phyloP scores from a whole-genome alignment of 2,797 vertebrate species.

The Crypturellus tataupa region DNA sequence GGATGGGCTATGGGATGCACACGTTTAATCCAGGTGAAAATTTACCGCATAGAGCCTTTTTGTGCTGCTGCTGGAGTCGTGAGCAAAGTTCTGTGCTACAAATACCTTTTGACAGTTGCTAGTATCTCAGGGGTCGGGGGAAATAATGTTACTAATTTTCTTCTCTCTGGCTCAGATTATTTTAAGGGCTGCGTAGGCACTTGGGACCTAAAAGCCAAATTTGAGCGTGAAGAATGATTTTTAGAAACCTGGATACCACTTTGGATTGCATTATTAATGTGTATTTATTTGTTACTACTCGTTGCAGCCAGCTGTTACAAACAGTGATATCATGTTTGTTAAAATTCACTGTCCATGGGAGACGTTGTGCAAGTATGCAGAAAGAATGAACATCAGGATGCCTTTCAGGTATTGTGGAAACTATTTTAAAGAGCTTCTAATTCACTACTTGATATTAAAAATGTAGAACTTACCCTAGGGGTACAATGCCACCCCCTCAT shows the following conservation, averaged over 20 bases:
- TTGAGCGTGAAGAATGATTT: neutral
- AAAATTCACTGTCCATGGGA: slow-evolving; percentile 98
- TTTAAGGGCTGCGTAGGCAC: neutral
- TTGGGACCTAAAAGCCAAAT: neutral
- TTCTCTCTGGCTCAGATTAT: neutral
- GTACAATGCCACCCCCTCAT: neutral
- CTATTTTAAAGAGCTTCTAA: neutral
- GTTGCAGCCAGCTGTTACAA: slow-evolving; percentile 92
- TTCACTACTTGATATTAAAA: neutral
- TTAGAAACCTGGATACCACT: neutral
- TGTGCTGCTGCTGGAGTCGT: neutral
- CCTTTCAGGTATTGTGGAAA: slow-evolving; percentile 91
- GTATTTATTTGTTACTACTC: slow-evolving; percentile 6
- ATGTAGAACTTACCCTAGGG: neutral
- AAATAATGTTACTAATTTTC: neutral
- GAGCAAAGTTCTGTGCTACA: neutral
- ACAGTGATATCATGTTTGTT: slow-evolving; percentile 98
- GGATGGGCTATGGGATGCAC: neutral
- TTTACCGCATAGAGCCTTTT: neutral
- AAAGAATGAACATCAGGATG: slow-evolving; percentile 99
- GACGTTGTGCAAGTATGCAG: slow-evolving; percentile 96
- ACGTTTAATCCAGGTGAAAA: neutral
- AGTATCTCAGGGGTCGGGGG: neutral
- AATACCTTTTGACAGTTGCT: neutral
- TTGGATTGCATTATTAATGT: neutral